A percentile compares a stretch with the other conserved stretches of the same genome.
phyloP scores from a whole-genome alignment of 2,113 vertebrate species.

The Oryzias melastigma region DNA sequence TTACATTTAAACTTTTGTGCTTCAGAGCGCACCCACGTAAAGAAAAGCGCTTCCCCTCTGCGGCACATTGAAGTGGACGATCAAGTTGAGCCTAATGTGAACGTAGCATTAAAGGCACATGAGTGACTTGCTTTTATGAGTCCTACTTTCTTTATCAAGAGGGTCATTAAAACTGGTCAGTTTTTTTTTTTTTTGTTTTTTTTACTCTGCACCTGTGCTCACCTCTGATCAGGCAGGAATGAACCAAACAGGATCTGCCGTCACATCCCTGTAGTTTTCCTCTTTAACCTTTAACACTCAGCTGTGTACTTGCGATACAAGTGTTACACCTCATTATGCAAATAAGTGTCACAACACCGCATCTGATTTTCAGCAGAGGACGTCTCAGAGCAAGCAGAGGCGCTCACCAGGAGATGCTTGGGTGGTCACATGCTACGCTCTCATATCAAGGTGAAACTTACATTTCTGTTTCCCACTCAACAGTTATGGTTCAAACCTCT shows the following conservation, averaged over 20 bases:
- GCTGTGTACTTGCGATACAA: constrained; percentile 3
- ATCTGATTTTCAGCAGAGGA: constrained; percentile 13
- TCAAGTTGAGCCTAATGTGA: too few relatives aligned
- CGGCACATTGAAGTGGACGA: too few relatives aligned
- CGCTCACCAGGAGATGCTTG: constrained; percentile 4
- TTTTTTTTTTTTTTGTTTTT: background rate
- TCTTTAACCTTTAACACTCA: background rate
- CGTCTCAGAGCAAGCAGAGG: background rate
- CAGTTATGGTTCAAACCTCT: too few relatives aligned
- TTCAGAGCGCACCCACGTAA: too few relatives aligned
- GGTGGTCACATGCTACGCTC: constrained; percentile 4
- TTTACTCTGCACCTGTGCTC: constrained; percentile 1
- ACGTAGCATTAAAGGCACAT: too few relatives aligned
- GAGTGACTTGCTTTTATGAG: background rate
- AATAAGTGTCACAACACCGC: constrained; percentile 17
- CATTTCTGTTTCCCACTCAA: too few relatives aligned
- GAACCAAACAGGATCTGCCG: constrained; percentile 7
- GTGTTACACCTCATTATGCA: constrained; percentile 21
- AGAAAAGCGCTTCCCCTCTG: too few relatives aligned
- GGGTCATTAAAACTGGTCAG: background rate
- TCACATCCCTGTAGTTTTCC: constrained; percentile 5
- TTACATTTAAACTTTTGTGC: too few relatives aligned
- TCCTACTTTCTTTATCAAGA: background rate
- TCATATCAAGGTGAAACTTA: too few relatives aligned
- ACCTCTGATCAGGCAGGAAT: constrained; percentile 2